These are phyloP conservation scores for Mastigias papua DNA, from an alignment of 30 jellyfish, hydroid and myxozoan genomes.

Conservation along the genomic window DNA sequence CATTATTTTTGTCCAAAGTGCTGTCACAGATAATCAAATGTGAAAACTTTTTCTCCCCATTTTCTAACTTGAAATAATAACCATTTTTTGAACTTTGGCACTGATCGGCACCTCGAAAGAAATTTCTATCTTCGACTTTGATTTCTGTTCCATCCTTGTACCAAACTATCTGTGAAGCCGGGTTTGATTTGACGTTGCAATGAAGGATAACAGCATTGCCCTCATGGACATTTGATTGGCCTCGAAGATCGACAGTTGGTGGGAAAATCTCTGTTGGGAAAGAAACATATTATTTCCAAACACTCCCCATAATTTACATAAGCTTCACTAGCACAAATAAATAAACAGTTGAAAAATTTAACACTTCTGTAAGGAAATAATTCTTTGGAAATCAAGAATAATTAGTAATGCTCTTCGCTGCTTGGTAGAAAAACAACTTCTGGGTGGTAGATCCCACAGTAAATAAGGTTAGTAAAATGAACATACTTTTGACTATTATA, in stretches of 20 bases:
- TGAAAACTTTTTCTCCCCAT: slow-evolving; percentile 20
- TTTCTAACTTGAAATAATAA: slow-evolving; percentile 50
- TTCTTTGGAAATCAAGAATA: too few species aligned
- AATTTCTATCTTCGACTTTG: slow-evolving; percentile 8
- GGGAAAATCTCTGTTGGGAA: slow-evolving; percentile 24
- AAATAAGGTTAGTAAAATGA: not conserved
- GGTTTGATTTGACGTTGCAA: slow-evolving; percentile 83
- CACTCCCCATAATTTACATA: too few species aligned
- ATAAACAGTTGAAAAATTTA: too few species aligned
- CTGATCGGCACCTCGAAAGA: slow-evolving; percentile 31
- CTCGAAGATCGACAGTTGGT: slow-evolving; percentile 36
- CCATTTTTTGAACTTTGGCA: slow-evolving; percentile 81
- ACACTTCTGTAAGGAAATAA: too few species aligned
- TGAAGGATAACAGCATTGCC: slow-evolving; percentile 64
- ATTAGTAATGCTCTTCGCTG: too few species aligned
- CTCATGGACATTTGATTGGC: slow-evolving; percentile 11
- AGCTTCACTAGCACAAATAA: too few species aligned
- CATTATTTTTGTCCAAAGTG: slow-evolving; percentile 65
- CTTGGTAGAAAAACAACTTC: too few species aligned
- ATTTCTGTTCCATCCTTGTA: slow-evolving; percentile 50
- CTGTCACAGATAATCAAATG: slow-evolving; percentile 78
- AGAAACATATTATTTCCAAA: too few species aligned
- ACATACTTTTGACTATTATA: slow-evolving; percentile 19
- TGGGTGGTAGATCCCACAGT: too few species aligned
- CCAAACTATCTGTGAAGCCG: slow-evolving; percentile 83